Base-by-base conservation (phyloP, 2,888 invertebrate species). In the Sinopyrophorus schimmeli region DNA sequence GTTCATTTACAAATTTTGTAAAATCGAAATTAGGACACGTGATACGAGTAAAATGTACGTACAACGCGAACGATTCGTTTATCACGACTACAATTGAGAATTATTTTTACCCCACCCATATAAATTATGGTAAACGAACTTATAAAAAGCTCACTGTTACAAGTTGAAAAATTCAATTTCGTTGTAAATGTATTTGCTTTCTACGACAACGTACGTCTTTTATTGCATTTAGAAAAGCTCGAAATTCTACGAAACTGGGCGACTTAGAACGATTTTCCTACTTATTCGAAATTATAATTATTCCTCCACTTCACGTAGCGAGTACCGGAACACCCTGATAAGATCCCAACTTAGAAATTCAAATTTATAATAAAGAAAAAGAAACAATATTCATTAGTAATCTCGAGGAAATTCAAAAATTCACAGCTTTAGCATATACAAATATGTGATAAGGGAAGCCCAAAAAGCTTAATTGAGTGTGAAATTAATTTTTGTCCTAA, bases 31-130 rank as follows among this genome's bases (percentile, higher is more conserved):
- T 43, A 10, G 35, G 27, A 21, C 50, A 50, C 50, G 50, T 44
- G 39, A 50, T 34, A 23, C 24, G 17, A 11, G 17, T 30, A 35
- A 44, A 53, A 53, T 46, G 31, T 40, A 32, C 49, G 53, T 54
- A 49, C 43, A 39, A 42, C 53, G 50, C 44, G 47, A 50, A 38
- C 35, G 53, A n/a, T n/a, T n/a, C n/a, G n/a, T n/a, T 54, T 58
- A 61, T 59, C 58, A 55, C 49, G 52, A 60, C 60, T 61, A 58
- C 55, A 53, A 55, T 54, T 55, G 52, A 56, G 55, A 54, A 53
- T 58, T 58, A 57, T 58, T 59, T 60, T 59, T 59, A 58, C 58
- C 58, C 62, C 60, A 54, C 58, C 61, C 57, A 54, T 57, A 58
- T 58, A 56, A 58, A 52, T 58, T 53, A 49, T 50, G 39, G 43